Base-by-base conservation (phyloP, 1,140 invertebrate genomes). In the Drosophila auraria region DNA sequence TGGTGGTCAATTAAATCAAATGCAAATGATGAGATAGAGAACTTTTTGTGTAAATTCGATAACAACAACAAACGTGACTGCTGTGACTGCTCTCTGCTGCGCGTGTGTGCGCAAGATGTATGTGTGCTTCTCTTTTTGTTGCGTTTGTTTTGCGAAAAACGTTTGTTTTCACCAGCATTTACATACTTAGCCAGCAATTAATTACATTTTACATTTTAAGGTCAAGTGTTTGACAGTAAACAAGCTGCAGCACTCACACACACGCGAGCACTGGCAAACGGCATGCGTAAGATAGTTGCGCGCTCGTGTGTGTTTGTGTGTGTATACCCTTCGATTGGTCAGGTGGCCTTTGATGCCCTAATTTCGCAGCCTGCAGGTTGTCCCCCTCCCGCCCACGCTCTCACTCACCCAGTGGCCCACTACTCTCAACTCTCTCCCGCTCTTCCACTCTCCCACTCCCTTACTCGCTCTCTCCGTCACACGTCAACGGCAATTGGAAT, bases 301-400 rank as follows among this genome's bases (percentile, higher is more conserved):
- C 60, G 25, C 54, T 44, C 38, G 53, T 50, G 42, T 17, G 45
- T 36, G 62, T 40, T 36, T 50, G 36, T 36, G 17, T 61, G 75
- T 78, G 75, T 78, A 45, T 83, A 82, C 62, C 61, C 86, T 87
- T 84, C 83, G 76, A 80, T 87, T 87, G 83, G 83, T 87, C 83
- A 87, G 82, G 82, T 87, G 84, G 83, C 84, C 83, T 87, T 81
- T 89, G 78, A 84, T 87, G 84, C 84, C 84, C 84, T 90, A 87
- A 87, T 83, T 87, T 78, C 40, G 44, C 57, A 78, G 57, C 57
- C 60, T 78, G 75, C 63, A 60, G 42, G 51, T 40, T 72, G 54
- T 33, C 40, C 61, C 38, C 30, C 38, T 20, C 23, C 23, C 30
- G 7, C 14, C 12, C 23, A 40, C 58, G 7, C 17, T 17, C 47